Evolutionary conservation across 2,888 invertebrate species (phyloP).

Genomic region (Caenorhabditis zanzibari): DNA sequence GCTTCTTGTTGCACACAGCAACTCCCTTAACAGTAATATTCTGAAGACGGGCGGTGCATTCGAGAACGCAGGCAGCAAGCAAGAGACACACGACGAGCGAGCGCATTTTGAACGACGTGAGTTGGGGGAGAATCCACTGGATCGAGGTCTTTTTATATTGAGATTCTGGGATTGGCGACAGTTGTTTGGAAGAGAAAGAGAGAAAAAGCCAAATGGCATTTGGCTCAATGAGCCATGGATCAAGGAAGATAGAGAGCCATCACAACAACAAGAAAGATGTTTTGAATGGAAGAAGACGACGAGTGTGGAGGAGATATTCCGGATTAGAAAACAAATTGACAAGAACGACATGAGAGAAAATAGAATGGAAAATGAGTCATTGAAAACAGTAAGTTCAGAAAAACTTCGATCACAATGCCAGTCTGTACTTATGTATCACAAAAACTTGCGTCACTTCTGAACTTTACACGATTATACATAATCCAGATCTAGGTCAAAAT

Average conservation of each 20-base stretch:
- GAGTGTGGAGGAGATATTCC: constrained; percentile 42
- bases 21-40: constrained; percentile 75
- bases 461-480: no score
- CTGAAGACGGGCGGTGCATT: constrained; percentile 68
- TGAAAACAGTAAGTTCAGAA: background rate
- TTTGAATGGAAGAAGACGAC: constrained; percentile 34
- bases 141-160: constrained; percentile 52
- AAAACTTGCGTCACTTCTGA: no score
- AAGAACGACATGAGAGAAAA: background rate
- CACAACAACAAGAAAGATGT: constrained; percentile 29
- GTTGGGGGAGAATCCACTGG: constrained; percentile 5
- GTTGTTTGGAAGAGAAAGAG: constrained; percentile 67
- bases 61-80: constrained; percentile 55
- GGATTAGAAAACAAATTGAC: constrained; percentile 11
- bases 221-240: constrained; percentile 51
- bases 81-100: constrained; percentile 51
- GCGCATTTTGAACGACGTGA: constrained; percentile 50
- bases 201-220: constrained; percentile 40
- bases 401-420: no score
- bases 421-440: no score
- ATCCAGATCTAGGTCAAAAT: no score
- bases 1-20: constrained; percentile 76
- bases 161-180: constrained; percentile 64
- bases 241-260: constrained; percentile 15
- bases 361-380: constrained; percentile 10